phyloP scores from a whole-genome alignment of 2,797 vertebrate species.

The Rhinatrema bivittatum region DNA sequence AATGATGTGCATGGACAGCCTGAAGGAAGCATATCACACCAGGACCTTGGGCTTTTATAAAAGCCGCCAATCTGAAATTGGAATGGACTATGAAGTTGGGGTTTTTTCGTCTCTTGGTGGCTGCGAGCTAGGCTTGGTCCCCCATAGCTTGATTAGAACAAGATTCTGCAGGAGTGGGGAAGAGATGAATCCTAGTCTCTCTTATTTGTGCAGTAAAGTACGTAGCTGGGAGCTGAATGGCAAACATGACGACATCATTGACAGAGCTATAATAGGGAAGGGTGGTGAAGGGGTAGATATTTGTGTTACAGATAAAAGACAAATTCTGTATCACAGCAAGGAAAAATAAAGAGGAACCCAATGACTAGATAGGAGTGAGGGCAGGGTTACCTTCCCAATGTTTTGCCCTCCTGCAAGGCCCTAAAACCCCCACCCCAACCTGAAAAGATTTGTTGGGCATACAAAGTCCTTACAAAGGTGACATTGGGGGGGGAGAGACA shows the following conservation, averaged over 20 bases:
- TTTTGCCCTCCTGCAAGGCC: conserved; percentile 27
- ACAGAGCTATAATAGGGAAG: conserved; percentile 46
- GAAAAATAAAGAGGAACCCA: conserved; percentile 50
- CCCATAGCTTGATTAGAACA: too few species aligned
- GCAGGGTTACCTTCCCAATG: conserved; percentile 37
- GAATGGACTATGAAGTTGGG: too few species aligned
- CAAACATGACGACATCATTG: conserved; percentile 58
- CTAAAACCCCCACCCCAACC: conserved; percentile 26
- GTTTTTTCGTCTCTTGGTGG: too few species aligned
- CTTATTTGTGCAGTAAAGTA: conserved; percentile 48
- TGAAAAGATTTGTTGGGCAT: conserved; percentile 12
- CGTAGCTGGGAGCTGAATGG: conserved; percentile 53
- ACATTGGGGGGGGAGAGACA: not conserved
- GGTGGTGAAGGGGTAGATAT: conserved; percentile 38
- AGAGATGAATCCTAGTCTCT: too few species aligned
- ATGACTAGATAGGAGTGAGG: conserved; percentile 48
- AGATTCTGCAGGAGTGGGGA: too few species aligned
- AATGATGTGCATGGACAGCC: too few species aligned
- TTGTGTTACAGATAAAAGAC: conserved; percentile 55
- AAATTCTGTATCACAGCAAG: conserved; percentile 57
- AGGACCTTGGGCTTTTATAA: too few species aligned
- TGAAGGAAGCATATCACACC: too few species aligned
- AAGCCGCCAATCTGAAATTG: too few species aligned
- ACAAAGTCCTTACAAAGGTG: conserved; percentile 13
- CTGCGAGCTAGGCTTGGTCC: too few species aligned